Conservation (phyloP, 2,113 vertebrate genomes). For the Sialia sialis region DNA sequence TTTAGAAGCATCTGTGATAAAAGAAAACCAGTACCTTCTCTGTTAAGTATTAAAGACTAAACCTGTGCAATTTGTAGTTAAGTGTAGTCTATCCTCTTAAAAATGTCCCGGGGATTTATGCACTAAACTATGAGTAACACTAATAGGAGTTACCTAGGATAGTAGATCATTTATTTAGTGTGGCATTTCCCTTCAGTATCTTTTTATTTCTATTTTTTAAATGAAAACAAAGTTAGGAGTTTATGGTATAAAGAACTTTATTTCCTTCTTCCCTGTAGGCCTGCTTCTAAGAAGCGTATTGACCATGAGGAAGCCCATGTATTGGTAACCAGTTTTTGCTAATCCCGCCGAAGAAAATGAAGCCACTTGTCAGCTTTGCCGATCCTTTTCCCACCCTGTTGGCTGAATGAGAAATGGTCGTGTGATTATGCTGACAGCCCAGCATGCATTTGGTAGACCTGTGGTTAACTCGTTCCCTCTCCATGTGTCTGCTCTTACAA, state of each 20-base stretch:
- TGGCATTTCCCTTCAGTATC: neutral
- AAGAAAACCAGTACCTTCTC: neutral
- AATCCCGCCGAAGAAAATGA: neutral
- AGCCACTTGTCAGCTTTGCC: slow-evolving; percentile 27
- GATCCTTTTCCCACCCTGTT: slow-evolving; percentile 23
- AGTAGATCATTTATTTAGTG: neutral
- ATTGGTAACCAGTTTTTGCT: neutral
- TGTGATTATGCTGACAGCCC: slow-evolving; percentile 89
- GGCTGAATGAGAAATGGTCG: slow-evolving; percentile 76
- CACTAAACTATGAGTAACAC: slow-evolving; percentile 6
- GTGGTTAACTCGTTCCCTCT: slow-evolving; percentile 96
- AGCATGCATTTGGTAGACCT: slow-evolving; percentile 98
- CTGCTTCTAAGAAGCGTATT: neutral
- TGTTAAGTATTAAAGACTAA: neutral
- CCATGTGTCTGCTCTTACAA: slow-evolving; percentile 98
- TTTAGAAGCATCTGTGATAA: neutral
- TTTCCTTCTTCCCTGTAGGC: slow-evolving; percentile 52
- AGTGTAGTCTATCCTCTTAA: neutral
- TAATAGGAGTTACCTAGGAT: slow-evolving; percentile 15
- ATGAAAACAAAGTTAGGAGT: neutral
- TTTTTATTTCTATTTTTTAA: neutral
- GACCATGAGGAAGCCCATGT: slow-evolving; percentile 5
- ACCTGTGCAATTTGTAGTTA: neutral
- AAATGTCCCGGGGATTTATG: neutral
- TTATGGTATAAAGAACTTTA: neutral